A percentile compares a stretch with the other conserved stretches of the same genome.
Evolutionary conservation across 2,888 invertebrate genomes (phyloP).

Genomic region (Rhopalosiphum nymphaeae): DNA sequence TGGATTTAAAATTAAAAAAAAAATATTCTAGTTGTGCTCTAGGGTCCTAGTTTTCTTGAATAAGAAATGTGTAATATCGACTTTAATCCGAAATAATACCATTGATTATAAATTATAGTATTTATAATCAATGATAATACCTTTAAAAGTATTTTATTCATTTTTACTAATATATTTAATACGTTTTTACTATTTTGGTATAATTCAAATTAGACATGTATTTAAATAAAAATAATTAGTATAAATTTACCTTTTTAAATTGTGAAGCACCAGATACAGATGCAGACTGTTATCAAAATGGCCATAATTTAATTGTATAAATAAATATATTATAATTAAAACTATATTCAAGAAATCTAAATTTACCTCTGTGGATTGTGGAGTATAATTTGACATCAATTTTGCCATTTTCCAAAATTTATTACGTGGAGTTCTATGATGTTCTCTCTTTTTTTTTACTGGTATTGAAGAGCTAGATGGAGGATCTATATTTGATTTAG

Average conservation of each 20-base stretch:
- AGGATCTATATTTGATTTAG: background rate
- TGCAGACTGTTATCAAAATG: background rate
- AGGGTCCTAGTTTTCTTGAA: too few relatives aligned
- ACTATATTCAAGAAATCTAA: background rate
- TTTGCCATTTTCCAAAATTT: too few relatives aligned
- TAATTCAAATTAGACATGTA: background rate
- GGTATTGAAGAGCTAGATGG: too few relatives aligned
- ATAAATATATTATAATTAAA: background rate
- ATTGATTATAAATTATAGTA: too few relatives aligned
- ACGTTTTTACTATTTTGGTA: too few relatives aligned
- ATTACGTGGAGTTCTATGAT: too few relatives aligned
- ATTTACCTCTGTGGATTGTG: background rate
- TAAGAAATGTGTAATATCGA: background rate
- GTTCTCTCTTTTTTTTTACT: too few relatives aligned
- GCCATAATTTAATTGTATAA: background rate
- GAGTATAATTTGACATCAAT: background rate
- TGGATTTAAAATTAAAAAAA: too few relatives aligned
- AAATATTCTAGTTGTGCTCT: too few relatives aligned
- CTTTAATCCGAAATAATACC: background rate
- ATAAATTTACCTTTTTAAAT: background rate
- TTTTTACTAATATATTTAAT: background rate
- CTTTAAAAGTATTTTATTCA: background rate
- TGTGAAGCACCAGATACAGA: background rate
- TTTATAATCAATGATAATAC: too few relatives aligned
- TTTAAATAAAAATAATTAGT: background rate